A percentile compares a stretch with the other conserved stretches of the same genome.
Evolutionary conservation across 1,140 invertebrate species (phyloP).

Genomic region (Diploscapter pachys): DNA sequence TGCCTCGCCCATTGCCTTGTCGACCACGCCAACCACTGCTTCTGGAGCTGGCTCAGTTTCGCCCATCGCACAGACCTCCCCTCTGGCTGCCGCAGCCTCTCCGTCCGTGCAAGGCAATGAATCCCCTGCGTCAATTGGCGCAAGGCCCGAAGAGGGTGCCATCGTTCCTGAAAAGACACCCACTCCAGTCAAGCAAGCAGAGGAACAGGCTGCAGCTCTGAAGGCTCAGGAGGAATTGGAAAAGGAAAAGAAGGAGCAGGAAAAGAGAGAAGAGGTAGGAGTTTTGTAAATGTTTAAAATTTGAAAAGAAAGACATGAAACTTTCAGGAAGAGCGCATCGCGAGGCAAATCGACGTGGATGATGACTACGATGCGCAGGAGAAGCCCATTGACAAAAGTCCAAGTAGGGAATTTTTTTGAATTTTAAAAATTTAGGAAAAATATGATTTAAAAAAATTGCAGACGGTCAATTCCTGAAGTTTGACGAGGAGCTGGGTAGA

Average conservation of each 20-base stretch:
- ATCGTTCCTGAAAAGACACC: too few relatives aligned
- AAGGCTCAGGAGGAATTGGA: neutral
- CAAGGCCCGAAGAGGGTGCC: neutral
- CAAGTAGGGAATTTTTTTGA: conserved; percentile 40
- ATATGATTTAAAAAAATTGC: conserved; percentile 67
- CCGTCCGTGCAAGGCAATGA: neutral
- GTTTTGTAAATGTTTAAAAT: neutral
- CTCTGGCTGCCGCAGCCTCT: too few relatives aligned
- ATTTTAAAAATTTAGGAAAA: neutral
- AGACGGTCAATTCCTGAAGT: conserved; percentile 92
- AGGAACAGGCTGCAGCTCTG: neutral
- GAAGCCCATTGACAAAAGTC: conserved; percentile 58
- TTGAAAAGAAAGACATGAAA: conserved; percentile 23
- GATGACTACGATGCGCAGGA: conserved; percentile 57
- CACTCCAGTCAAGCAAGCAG: conserved; percentile 2
- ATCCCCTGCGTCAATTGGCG: neutral
- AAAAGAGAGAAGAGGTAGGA: conserved; percentile 16
- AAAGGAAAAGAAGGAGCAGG: conserved; percentile 16
- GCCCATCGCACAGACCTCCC: too few relatives aligned
- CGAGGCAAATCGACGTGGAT: conserved; percentile 34
- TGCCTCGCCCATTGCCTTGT: too few relatives aligned
- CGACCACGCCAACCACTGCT: too few relatives aligned
- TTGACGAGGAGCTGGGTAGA: conserved; percentile 95
- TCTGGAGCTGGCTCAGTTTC: too few relatives aligned
- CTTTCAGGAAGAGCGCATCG: conserved; percentile 22